These are phyloP conservation scores for Nycticryphes semicollaris DNA, from an alignment of 2,113 vertebrate genomes.

Conservation along the genomic window DNA sequence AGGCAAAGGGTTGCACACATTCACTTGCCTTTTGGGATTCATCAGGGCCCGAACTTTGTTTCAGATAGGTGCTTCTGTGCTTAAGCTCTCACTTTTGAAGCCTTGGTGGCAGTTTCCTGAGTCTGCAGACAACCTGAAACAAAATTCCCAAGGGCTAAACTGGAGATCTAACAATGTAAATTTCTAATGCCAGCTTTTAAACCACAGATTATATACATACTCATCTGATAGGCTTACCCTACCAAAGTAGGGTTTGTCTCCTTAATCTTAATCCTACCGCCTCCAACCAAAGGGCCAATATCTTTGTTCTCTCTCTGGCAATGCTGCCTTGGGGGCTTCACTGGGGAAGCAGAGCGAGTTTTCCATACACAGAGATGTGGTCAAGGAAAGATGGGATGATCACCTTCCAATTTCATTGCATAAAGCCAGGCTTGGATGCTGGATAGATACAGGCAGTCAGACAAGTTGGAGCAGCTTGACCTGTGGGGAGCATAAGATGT, in stretches of 20 bases:
- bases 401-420: neutral
- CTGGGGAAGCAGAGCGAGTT: neutral
- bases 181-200: neutral
- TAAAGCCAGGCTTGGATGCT: neutral
- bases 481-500: slow-evolving; percentile 17
- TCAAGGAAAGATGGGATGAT: neutral
- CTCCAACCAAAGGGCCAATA: neutral
- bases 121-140: neutral
- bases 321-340: neutral
- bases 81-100: neutral
- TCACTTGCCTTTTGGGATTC: neutral
- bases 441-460: slow-evolving; percentile 47
- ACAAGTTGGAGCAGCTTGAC: slow-evolving; percentile 61
- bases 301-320: neutral
- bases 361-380: neutral
- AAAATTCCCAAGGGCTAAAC: neutral
- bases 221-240: neutral
- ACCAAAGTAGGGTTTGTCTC: neutral
- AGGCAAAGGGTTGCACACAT: neutral
- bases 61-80: neutral
- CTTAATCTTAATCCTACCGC: neutral
- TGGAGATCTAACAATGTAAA: neutral
- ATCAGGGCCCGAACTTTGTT: neutral
- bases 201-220: neutral
- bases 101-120: neutral